Conservation (phyloP, 2,888 invertebrate species). For the Cataglyphis livida region DNA sequence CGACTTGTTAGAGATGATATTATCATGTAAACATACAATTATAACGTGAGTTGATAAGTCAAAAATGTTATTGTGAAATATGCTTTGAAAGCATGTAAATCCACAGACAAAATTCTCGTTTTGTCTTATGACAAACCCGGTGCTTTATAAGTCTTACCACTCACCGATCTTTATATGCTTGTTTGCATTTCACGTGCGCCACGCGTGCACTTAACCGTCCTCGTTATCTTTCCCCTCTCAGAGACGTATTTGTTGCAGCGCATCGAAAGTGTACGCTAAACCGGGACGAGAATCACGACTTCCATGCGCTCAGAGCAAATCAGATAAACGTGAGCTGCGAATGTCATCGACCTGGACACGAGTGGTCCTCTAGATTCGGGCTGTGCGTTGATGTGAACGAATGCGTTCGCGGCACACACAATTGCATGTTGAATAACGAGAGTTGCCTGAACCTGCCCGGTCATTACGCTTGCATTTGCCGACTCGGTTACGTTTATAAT, state of each 20-base stretch:
- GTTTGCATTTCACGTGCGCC: conserved; percentile 24
- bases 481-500: conserved; percentile 74
- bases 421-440: conserved; percentile 85
- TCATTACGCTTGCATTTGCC: conserved; percentile 75
- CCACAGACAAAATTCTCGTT: conserved; percentile 6
- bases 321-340: conserved; percentile 88
- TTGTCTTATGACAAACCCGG: conserved; percentile 22
- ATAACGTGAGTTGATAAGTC: not conserved
- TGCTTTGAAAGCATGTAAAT: not conserved
- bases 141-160: not conserved
- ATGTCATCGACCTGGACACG: conserved; percentile 86
- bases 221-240: not conserved
- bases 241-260: conserved; percentile 49
- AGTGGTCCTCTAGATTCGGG: conserved; percentile 88
- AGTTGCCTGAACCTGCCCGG: conserved; percentile 88
- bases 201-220: conserved; percentile 14
- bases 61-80: not conserved
- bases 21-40: not conserved
- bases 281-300: conserved; percentile 85
- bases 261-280: conserved; percentile 84
- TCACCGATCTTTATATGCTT: conserved; percentile 5
- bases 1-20: not conserved
- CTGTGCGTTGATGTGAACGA: conserved; percentile 89
- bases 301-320: conserved; percentile 86
- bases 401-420: conserved; percentile 85